phyloP scores from a whole-genome alignment of 2,113 vertebrate genomes.

The Macquaria ambigua region DNA sequence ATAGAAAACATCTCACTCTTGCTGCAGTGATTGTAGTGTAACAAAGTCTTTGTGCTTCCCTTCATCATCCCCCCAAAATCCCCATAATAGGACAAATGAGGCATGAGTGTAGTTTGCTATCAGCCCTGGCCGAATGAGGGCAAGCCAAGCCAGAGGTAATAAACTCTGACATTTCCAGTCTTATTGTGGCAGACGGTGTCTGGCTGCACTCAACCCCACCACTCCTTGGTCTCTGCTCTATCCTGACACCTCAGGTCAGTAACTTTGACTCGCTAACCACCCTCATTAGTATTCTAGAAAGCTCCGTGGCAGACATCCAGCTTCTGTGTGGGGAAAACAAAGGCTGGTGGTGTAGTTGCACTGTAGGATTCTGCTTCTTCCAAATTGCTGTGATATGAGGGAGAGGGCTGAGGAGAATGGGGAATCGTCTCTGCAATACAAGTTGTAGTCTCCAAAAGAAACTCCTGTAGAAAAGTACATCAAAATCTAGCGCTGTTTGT shows the following conservation, averaged over 20 bases:
- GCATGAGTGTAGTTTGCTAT: conserved; percentile 25
- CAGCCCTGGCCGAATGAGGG: conserved; percentile 27
- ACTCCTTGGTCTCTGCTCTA: conserved; percentile 57
- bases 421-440: conserved; percentile 18
- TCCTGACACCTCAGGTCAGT: conserved; percentile 78
- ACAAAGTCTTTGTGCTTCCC: neutral
- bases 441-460: conserved; percentile 28
- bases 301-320: conserved; percentile 74
- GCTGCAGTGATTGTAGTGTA: neutral
- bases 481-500: neutral
- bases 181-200: conserved; percentile 49
- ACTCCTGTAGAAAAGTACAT: neutral
- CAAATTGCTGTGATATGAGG: conserved; percentile 53
- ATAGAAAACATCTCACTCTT: conserved; percentile 23
- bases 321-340: conserved; percentile 61
- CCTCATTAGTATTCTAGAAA: conserved; percentile 82
- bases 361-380: conserved; percentile 44
- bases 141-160: conserved; percentile 53
- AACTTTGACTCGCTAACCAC: conserved; percentile 79
- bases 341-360: conserved; percentile 44
- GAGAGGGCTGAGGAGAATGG: conserved; percentile 5
- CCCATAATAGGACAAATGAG: conserved; percentile 43
- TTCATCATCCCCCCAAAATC: neutral
- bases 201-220: conserved; percentile 49
- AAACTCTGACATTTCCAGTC: conserved; percentile 68